Conservation (phyloP, 2,888 invertebrate genomes). For the Colostygia pectinataria region DNA sequence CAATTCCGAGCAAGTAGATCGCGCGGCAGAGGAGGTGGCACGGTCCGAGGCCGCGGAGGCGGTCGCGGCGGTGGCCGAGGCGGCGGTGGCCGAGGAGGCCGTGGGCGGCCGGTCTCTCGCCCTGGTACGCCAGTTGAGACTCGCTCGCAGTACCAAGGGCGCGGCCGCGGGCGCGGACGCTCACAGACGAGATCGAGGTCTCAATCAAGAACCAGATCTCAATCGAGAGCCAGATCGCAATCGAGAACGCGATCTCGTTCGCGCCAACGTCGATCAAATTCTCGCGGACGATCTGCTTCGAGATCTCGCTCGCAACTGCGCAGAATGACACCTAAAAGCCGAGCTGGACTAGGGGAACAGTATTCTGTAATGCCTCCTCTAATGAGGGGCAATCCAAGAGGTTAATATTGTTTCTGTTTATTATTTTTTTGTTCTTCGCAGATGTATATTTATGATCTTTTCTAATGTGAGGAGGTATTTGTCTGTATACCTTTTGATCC, state of each 20-base stretch:
- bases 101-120: conserved; percentile 50
- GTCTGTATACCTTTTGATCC: too few relatives aligned
- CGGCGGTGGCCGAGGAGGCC: conserved; percentile 43
- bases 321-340: conserved; percentile 67
- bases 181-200: conserved; percentile 55
- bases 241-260: conserved; percentile 39
- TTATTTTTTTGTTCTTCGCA: too few relatives aligned
- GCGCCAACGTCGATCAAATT: conserved; percentile 52
- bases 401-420: conserved; percentile 16
- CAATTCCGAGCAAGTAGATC: conserved; percentile 61
- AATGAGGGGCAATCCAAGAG: conserved; percentile 51
- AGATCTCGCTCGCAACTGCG: conserved; percentile 64
- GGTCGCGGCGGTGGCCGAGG: conserved; percentile 36
- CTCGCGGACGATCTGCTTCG: conserved; percentile 59
- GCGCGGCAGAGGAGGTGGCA: conserved; percentile 58
- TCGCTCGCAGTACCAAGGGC: conserved; percentile 52
- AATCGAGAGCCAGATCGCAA: conserved; percentile 35
- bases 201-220: conserved; percentile 43
- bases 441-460: too few relatives aligned
- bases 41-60: conserved; percentile 32
- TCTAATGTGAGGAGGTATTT: too few relatives aligned
- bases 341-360: conserved; percentile 66
- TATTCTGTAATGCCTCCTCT: conserved; percentile 56
- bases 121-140: conserved; percentile 43
- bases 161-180: conserved; percentile 46